Conservation (phyloP, 2,797 vertebrate species). For the Harpagifer antarcticus region DNA sequence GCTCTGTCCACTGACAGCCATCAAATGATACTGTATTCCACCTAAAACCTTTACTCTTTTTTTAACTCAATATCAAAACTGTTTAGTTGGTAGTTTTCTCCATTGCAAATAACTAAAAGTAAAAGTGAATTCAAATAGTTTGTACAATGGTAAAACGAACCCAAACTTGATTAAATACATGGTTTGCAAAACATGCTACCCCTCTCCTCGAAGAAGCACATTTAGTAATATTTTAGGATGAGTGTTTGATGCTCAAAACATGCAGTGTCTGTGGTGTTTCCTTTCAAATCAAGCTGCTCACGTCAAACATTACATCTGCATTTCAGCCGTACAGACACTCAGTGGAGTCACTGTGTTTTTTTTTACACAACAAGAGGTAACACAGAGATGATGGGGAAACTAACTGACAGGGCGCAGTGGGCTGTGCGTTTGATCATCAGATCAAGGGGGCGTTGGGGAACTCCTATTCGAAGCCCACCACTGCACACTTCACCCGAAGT, state of each 20-base stretch:
- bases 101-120: background rate
- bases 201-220: too few relatives aligned
- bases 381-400: background rate
- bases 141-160: too few relatives aligned
- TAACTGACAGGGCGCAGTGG: background rate
- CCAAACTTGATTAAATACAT: too few relatives aligned
- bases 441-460: too few relatives aligned
- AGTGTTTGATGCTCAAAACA: background rate
- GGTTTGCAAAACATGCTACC: too few relatives aligned
- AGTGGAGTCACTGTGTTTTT: constrained; percentile 37
- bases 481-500: too few relatives aligned
- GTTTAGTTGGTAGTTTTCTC: background rate
- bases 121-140: background rate
- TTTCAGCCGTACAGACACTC: background rate
- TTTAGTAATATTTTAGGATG: background rate
- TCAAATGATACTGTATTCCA: background rate
- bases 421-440: too few relatives aligned
- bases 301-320: constrained; percentile 1
- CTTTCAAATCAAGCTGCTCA: constrained; percentile 15
- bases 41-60: background rate
- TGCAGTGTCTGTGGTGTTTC: constrained; percentile 8
- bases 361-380: constrained; percentile 22
- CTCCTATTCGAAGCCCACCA: too few relatives aligned
- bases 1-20: background rate
- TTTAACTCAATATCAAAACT: background rate